These are phyloP conservation scores for Ciconia nigra DNA, from an alignment of 2,797 vertebrate species.

Conservation along the genomic window DNA sequence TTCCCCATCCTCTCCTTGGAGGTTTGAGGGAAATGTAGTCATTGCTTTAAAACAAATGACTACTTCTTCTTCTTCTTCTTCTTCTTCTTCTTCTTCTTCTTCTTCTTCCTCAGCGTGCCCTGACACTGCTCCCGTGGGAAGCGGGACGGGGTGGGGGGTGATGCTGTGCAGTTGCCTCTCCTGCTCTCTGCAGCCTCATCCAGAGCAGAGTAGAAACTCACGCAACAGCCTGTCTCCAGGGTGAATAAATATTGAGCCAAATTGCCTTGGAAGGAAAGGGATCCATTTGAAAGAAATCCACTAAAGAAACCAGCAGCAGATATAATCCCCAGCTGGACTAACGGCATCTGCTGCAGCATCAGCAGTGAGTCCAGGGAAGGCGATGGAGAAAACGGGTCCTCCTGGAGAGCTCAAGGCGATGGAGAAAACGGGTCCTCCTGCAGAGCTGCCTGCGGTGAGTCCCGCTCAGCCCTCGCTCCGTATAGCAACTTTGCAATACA, in stretches of 20 bases:
- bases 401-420: not conserved
- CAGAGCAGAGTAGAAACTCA: not conserved
- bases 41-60: not conserved
- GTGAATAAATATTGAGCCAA: not conserved
- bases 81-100: not conserved
- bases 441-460: not conserved
- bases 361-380: not conserved
- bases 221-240: not conserved
- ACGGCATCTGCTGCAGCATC: not conserved
- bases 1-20: not conserved
- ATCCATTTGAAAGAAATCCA: not conserved
- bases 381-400: not conserved
- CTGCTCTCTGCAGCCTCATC: not conserved
- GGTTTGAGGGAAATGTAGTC: not conserved
- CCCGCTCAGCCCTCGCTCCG: not conserved
- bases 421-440: not conserved
- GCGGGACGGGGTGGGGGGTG: not conserved
- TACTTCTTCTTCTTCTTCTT: not conserved
- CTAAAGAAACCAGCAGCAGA: not conserved
- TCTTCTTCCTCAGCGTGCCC: not conserved
- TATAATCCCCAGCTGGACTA: not conserved
- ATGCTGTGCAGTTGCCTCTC: not conserved
- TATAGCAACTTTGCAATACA: accelerated
- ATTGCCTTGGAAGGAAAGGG: not conserved
- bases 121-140: accelerated